Evolutionary conservation across 2,113 vertebrate species (phyloP).

Genomic region (Leiothrix lutea): DNA sequence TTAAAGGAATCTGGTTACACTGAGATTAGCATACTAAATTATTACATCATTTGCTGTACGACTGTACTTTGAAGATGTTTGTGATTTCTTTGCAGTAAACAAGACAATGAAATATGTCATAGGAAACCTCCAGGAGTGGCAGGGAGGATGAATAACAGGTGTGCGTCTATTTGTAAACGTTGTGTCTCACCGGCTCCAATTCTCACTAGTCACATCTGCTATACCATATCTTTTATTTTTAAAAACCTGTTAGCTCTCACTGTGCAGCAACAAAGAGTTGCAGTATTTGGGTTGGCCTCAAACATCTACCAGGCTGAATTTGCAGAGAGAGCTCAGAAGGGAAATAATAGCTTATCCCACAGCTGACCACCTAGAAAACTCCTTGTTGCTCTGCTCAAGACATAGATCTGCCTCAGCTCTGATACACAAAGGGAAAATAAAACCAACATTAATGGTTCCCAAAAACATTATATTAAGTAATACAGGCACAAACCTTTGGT

Average conservation of each 20-base stretch:
- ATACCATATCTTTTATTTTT: not conserved
- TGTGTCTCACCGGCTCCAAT: not conserved
- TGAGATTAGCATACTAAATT: not conserved
- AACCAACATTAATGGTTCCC: not conserved
- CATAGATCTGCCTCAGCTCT: not conserved
- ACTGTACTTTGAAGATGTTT: not conserved
- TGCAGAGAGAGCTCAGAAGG: not conserved
- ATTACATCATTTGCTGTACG: not conserved
- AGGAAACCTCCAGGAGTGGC: not conserved
- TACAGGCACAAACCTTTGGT: not conserved
- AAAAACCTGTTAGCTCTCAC: not conserved
- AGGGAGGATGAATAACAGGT: not conserved
- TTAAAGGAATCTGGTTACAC: not conserved
- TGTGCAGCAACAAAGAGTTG: not conserved
- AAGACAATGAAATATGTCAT: fast-evolving
- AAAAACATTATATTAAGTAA: not conserved
- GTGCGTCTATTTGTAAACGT: not conserved
- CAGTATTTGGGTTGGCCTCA: not conserved
- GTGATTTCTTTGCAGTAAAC: not conserved
- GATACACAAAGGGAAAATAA: fast-evolving
- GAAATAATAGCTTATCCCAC: not conserved
- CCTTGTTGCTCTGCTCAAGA: not conserved
- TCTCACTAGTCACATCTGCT: fast-evolving
- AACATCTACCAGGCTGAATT: not conserved
- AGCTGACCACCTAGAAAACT: not conserved